Evolutionary conservation across 2,797 vertebrate species (phyloP), one percentile per base, ranked within the genome.

Genomic region (Todus mexicanus): DNA sequence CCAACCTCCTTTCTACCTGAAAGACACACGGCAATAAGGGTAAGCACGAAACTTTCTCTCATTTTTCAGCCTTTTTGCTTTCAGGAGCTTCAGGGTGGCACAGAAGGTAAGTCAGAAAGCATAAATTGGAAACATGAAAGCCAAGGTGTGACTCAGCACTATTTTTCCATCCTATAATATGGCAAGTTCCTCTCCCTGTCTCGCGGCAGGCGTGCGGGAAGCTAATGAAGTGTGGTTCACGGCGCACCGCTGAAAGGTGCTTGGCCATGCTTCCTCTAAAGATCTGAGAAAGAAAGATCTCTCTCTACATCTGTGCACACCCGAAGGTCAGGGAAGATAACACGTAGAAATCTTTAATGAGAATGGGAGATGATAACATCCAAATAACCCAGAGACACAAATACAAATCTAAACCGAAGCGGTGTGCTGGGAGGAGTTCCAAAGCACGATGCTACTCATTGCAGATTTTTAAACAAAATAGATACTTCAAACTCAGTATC

Each of bases 101-200:
- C 47, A 78, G 84, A 81, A 95, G 92, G 43, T 74, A 90, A 91
- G 76, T 78, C 85, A 89, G 84, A 92, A 94, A 96, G 94, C 68
- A 93, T 71, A 84, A 92, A 94, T 61, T 86, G 83, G 93, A 93
- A 75, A 90, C 50, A 74, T 91, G 91, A 94, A 79, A 84, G 92
- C 73, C 84, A 84, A 53, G 13, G 92, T 84, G 77, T n/a, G 27
- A 57, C 81, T 95, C 96, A 84, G 95, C 93, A 81, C 85, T 75
- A 29, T 71, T 92, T 87, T 90, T 59, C 90, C 72, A n/a, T 75
- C 90, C 85, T 83, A 35, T 84, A 95, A 93, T 75, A 85, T 11
- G n/a, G 91, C 72, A 92, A 48, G 92, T 77, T 89, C 73, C 84
- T 73, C 86, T 57, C 84, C 90, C 92, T 94, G 75, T 86, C 63